These are phyloP conservation scores for Miniopterus natalensis DNA, from an alignment of 2,113 vertebrate species.

Conservation along the genomic window DNA sequence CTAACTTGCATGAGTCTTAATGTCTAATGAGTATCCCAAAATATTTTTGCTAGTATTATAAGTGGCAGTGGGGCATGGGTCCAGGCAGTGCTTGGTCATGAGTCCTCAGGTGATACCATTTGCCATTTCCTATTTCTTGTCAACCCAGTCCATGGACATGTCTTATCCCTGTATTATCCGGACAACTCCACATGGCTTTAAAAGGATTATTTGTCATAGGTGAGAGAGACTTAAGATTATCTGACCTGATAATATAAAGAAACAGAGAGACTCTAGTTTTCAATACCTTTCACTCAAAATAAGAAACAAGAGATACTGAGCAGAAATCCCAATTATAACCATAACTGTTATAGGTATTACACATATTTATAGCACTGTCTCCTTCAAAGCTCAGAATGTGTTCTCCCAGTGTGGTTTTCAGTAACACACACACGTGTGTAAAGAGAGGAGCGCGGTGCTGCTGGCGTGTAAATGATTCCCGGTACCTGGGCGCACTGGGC, in stretches of 20 bases:
- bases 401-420: not conserved
- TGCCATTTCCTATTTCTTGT: not conserved
- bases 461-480: not conserved
- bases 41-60: not conserved
- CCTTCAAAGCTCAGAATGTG: slow-evolving; percentile 17
- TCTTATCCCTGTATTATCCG: not conserved
- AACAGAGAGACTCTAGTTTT: slow-evolving; percentile 42
- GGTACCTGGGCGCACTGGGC: not conserved
- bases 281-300: slow-evolving; percentile 6
- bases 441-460: not conserved
- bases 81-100: not conserved
- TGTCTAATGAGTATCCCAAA: not conserved
- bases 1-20: not conserved
- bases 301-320: slow-evolving; percentile 18
- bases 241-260: not conserved
- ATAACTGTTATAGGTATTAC: not conserved
- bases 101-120: not conserved
- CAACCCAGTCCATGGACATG: not conserved
- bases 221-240: not conserved
- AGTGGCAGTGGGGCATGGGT: not conserved
- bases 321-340: not conserved
- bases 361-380: not conserved
- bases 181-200: not conserved
- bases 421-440: not conserved
- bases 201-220: slow-evolving; percentile 15